Evolutionary conservation across 1,140 invertebrate genomes (phyloP).

Genomic region (Chionoecetes opilio): DNA sequence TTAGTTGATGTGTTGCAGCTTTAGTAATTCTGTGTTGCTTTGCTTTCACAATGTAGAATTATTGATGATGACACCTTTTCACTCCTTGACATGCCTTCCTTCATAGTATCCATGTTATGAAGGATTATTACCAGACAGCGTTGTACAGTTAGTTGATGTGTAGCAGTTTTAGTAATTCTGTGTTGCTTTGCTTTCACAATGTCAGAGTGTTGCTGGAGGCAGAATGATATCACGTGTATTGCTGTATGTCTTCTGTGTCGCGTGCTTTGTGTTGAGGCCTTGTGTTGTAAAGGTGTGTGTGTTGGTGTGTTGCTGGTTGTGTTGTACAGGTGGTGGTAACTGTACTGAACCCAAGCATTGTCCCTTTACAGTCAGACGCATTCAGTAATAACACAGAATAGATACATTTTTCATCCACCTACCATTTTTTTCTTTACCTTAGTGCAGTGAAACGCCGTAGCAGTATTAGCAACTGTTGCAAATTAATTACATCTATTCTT

Average conservation of each 20-base stretch:
- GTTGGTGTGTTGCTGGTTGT: neutral
- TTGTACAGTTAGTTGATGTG: neutral
- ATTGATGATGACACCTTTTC: too few species aligned
- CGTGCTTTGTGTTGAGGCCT: too few species aligned
- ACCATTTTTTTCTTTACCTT: neutral
- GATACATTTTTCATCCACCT: too few species aligned
- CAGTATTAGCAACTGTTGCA: conserved; percentile 20
- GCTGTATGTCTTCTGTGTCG: too few species aligned
- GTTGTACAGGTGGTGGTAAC: neutral
- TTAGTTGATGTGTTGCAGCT: too few species aligned
- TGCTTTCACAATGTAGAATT: too few species aligned
- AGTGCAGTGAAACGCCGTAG: conserved; percentile 12
- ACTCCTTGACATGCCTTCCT: too few species aligned
- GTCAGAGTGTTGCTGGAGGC: neutral
- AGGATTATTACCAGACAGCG: too few species aligned
- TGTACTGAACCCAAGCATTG: neutral
- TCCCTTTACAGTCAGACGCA: neutral
- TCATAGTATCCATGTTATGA: too few species aligned
- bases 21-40: too few species aligned
- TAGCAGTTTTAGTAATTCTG: neutral
- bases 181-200: neutral
- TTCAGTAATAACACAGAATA: neutral
- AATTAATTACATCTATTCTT: conserved; percentile 31
- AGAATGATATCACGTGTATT: neutral
- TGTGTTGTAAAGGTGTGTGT: neutral